These are phyloP conservation scores for Idaea biselata DNA, from an alignment of 2,888 invertebrate species.

Conservation along the genomic window DNA sequence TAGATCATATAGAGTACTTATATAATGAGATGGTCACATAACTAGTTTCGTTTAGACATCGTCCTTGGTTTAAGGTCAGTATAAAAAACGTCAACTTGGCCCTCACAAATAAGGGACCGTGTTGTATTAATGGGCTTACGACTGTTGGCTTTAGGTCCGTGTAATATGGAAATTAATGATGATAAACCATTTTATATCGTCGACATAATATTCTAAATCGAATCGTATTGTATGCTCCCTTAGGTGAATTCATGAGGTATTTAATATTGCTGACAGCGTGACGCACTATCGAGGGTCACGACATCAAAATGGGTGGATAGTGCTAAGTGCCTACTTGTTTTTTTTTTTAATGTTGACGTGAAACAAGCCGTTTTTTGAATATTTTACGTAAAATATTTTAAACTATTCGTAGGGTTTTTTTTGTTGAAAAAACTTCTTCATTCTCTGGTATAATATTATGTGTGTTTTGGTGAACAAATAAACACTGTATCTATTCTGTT, in stretches of 20 bases:
- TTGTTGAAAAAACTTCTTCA: no score
- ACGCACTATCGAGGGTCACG: neutral
- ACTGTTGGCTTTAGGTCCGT: neutral
- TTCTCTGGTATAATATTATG: no score
- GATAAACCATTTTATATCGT: neutral
- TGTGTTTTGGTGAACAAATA: no score
- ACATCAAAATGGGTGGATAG: neutral
- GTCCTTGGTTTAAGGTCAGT: conserved; percentile 39
- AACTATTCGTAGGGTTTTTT: neutral
- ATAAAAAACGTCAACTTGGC: conserved; percentile 33
- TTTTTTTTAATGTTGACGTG: no score
- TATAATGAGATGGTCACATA: neutral
- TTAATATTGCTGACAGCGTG: neutral
- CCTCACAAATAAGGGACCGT: conserved; percentile 26
- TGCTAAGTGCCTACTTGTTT: neutral
- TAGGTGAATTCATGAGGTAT: neutral
- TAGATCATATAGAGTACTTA: neutral
- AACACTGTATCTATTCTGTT: no score
- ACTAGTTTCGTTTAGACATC: conserved; percentile 24
- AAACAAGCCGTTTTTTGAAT: neutral
- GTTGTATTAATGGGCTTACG: conserved; percentile 26
- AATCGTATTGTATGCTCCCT: neutral
- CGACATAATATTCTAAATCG: neutral
- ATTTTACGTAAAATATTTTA: neutral
- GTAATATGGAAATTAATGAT: neutral